Percentiles rank a stretch among this genome's conserved stretches.
These are phyloP conservation scores for Copidosoma floridanum DNA, from an alignment of 1,140 invertebrate species.

Conservation along the genomic window DNA sequence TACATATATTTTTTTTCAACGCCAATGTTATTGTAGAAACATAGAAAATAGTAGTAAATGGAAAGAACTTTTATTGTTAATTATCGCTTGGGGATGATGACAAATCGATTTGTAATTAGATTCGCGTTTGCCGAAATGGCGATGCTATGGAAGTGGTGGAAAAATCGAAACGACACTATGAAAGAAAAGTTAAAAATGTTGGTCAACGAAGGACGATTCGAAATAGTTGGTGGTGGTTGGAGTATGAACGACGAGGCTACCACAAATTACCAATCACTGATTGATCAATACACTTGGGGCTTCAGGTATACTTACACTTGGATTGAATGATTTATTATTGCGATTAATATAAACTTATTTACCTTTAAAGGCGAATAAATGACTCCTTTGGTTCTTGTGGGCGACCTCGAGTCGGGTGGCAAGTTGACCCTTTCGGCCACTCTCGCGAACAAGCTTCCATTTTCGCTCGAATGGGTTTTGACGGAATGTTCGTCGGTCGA, in stretches of 20 bases:
- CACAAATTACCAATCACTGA: constrained; percentile 86
- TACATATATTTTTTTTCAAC: too few relatives aligned
- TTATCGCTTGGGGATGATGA: background rate
- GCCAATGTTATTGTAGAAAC: too few relatives aligned
- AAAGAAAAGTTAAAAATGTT: constrained; percentile 61
- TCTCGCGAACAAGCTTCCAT: constrained; percentile 83
- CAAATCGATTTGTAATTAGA: constrained; percentile 49
- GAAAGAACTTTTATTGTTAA: background rate
- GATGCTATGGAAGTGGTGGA: constrained; percentile 93
- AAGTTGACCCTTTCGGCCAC: constrained; percentile 93
- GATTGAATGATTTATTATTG: background rate
- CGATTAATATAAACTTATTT: background rate
- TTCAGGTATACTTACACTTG: constrained; percentile 41
- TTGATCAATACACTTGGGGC: constrained; percentile 88
- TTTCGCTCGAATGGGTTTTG: constrained; percentile 80
- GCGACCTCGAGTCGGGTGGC: constrained; percentile 82
- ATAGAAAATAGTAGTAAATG: too few relatives aligned
- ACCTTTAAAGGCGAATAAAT: constrained; percentile 62
- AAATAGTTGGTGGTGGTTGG: constrained; percentile 86
- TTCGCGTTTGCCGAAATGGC: constrained; percentile 80
- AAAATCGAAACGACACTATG: constrained; percentile 65
- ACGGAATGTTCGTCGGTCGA: constrained; percentile 84
- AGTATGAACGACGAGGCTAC: constrained; percentile 93
- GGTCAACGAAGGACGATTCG: constrained; percentile 74
- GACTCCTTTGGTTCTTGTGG: constrained; percentile 84